Base-by-base conservation (phyloP, 2,797 vertebrate genomes). In the Phataginus tetradactyla region DNA sequence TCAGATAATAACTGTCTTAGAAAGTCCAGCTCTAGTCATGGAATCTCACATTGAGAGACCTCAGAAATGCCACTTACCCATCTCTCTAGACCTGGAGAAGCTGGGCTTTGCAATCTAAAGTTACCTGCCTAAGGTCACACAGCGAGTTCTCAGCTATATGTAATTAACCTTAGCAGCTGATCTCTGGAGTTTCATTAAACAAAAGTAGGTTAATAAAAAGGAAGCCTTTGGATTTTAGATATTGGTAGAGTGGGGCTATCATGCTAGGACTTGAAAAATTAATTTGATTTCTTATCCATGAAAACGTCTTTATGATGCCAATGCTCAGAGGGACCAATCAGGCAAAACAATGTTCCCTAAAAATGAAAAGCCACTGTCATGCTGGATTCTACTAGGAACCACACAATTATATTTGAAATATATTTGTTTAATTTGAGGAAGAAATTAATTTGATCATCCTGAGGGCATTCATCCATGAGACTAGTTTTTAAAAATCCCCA, bases 171-270 rank as follows among this genome's bases (percentile, higher is more conserved):
- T 49, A 94, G 90, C 85, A 93, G 91, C 84, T 95, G 94, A 37
- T 97, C 96, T 91, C 86, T 89, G 81, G 88, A 96, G 90, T 96
- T 96, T 95, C 94, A 95, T 90, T 90, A 18, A 92, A 74, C 61
- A 95, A 95, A 96, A 96, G 97, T 94, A 96, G 88, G 97, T 97
- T 97, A 97, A 96, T 92, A 97, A 97, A 97, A 95, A 94, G 84
- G 90, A 95, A 96, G 77, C 18, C 64, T 94, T 90, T 85, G 80
- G 85, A 96, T 94, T 97, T 96, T 95, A 97, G 95, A 94, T 96
- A 92, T 71, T 78, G 64, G 59, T 78, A 88, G 68, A 96, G 81
- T 95, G 63, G 77, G 94, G 92, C 86, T 83, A 92, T 45, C 45
- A 45, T 29, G 72, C 55, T 69, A 86, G 59, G 45, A 93, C 68